Evolutionary conservation across 2,113 vertebrate species (phyloP).

Genomic region (Turdus rufiventris): DNA sequence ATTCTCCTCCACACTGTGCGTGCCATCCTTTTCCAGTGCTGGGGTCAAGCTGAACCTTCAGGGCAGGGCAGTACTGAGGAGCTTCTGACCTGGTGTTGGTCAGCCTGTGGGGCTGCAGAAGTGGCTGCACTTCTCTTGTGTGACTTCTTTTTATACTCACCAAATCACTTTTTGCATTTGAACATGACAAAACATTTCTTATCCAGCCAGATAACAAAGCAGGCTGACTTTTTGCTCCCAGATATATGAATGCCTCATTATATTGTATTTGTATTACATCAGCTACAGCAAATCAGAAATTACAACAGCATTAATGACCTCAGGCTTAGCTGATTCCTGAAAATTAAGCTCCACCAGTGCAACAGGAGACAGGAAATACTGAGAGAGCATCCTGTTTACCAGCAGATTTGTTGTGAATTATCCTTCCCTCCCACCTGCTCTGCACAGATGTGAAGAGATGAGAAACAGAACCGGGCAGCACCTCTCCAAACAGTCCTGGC

Average conservation of each 20-base stretch:
- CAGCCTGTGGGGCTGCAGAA: not conserved
- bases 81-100: rapidly evolving
- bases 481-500: not conserved
- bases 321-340: not conserved
- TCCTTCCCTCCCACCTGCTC: conserved; percentile 40
- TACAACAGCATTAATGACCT: not conserved
- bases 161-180: not conserved
- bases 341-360: not conserved
- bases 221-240: not conserved
- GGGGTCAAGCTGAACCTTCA: not conserved
- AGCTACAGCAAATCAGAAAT: not conserved
- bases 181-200: not conserved
- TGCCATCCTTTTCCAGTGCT: not conserved
- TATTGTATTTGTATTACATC: not conserved
- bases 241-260: not conserved
- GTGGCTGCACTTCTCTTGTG: not conserved
- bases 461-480: not conserved
- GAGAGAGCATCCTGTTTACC: conserved; percentile 9
- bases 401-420: not conserved
- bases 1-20: not conserved
- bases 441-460: not conserved
- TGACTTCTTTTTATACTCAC: not conserved
- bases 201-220: not conserved
- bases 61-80: not conserved
- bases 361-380: conserved; percentile 8